Conservation (phyloP, 2,797 vertebrate species). For the Margarornis squamiger region DNA sequence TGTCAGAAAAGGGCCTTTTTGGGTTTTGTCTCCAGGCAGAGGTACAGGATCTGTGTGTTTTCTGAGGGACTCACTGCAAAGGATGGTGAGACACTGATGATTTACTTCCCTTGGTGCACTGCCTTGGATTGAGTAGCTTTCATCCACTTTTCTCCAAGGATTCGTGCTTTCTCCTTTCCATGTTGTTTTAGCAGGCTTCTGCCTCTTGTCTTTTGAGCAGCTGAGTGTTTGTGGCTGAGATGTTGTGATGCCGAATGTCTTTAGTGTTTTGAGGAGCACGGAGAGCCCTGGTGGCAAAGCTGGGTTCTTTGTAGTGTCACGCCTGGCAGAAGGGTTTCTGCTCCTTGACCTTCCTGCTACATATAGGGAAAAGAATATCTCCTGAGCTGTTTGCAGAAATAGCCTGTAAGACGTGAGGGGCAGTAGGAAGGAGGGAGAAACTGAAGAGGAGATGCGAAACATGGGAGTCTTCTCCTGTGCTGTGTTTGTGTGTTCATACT, state of each 20-base stretch:
- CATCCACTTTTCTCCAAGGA: background rate
- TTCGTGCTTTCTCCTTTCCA: background rate
- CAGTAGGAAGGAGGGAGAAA: background rate
- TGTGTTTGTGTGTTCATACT: rapidly evolving
- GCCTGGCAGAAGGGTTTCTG: background rate
- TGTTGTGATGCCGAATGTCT: background rate
- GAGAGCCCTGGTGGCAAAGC: background rate
- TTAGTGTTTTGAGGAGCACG: rapidly evolving
- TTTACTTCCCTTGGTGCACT: background rate
- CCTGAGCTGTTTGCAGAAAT: background rate
- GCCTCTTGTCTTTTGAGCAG: background rate
- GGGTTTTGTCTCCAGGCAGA: conserved; percentile 13
- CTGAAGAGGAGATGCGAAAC: background rate
- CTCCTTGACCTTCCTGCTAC: background rate
- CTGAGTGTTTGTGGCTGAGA: background rate
- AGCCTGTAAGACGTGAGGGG: background rate
- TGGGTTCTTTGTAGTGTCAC: background rate
- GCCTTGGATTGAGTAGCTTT: background rate
- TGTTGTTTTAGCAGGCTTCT: background rate
- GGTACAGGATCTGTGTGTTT: background rate
- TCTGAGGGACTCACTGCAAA: background rate
- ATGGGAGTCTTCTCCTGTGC: background rate
- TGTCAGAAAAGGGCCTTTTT: background rate
- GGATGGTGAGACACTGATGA: background rate
- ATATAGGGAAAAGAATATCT: rapidly evolving